These are phyloP conservation scores for Hydrotaea diabolus DNA, from an alignment of 2,888 invertebrate genomes.

Conservation along the genomic window DNA sequence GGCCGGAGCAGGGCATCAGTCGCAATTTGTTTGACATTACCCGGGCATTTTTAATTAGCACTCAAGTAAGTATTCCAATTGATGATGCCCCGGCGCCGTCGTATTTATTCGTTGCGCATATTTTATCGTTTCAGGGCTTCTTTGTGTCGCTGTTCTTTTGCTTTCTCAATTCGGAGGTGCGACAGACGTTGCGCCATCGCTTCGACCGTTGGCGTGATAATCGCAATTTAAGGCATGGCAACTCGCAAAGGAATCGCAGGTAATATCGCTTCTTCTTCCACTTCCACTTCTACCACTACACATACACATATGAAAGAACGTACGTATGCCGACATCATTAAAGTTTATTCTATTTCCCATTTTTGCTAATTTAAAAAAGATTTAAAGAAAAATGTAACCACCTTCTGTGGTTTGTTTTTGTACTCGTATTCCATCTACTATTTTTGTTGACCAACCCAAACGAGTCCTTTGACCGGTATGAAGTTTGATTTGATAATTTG, in stretches of 20 bases:
- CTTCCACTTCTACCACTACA: neutral
- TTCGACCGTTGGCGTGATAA: conserved; percentile 87
- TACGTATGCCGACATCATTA: neutral
- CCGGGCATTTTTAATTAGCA: conserved; percentile 91
- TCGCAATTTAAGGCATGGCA: conserved; percentile 77
- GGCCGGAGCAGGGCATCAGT: conserved; percentile 88
- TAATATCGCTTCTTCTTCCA: conserved; percentile 60
- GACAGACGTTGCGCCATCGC: conserved; percentile 91
- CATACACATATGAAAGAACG: neutral
- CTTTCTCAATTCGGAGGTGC: conserved; percentile 95
- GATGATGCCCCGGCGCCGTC: no score
- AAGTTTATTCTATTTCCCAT: neutral
- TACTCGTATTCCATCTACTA: neutral
- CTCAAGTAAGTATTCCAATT: conserved; percentile 86
- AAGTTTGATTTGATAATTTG: neutral
- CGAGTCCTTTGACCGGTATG: no score
- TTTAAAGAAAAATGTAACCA: neutral
- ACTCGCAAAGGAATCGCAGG: conserved; percentile 78
- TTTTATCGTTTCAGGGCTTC: conserved; percentile 85
- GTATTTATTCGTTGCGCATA: conserved; percentile 7
- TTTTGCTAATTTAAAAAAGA: neutral
- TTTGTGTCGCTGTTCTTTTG: conserved; percentile 95
- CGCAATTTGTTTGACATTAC: conserved; percentile 89
- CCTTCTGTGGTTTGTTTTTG: neutral
- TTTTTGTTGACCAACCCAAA: neutral